Percentiles rank a stretch among this genome's conserved stretches.
phyloP scores from a whole-genome alignment of 1,140 invertebrate genomes.

The Bombus waltoni region DNA sequence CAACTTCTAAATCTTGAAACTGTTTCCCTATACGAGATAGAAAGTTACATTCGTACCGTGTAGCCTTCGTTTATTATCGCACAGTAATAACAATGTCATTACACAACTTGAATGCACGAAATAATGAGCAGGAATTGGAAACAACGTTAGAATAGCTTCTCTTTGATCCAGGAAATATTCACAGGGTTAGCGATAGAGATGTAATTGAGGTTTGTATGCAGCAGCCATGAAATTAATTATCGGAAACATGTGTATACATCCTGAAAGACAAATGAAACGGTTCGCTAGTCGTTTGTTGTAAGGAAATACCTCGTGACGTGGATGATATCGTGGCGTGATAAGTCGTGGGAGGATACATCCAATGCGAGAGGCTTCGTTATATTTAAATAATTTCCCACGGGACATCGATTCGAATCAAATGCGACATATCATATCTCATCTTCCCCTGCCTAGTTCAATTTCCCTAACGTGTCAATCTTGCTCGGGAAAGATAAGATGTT shows the following conservation, averaged over 20 bases:
- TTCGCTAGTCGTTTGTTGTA: not conserved
- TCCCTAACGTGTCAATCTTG: not conserved
- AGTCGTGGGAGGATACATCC: too few relatives aligned
- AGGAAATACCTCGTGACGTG: not conserved
- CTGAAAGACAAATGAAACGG: slow-evolving; percentile 11
- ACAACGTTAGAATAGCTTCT: not conserved
- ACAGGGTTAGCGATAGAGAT: not conserved
- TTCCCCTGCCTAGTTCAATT: not conserved
- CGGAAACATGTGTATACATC: not conserved
- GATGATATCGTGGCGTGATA: not conserved
- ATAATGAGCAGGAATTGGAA: not conserved
- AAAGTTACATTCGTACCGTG: too few relatives aligned
- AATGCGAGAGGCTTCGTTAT: not conserved
- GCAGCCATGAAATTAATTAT: slow-evolving; percentile 18
- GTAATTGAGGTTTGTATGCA: not conserved
- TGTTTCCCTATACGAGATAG: too few relatives aligned
- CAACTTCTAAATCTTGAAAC: too few relatives aligned
- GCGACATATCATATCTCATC: slow-evolving; percentile 13
- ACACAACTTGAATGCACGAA: not conserved
- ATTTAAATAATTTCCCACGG: slow-evolving; percentile 47
- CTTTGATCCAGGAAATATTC: not conserved
- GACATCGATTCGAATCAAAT: slow-evolving; percentile 16
- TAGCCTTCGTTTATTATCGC: not conserved
- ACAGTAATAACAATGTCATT: not conserved
- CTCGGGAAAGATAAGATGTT: not conserved